phyloP scores from a whole-genome alignment of 2,888 invertebrate species.

The Lepidocyrtoides sp. region DNA sequence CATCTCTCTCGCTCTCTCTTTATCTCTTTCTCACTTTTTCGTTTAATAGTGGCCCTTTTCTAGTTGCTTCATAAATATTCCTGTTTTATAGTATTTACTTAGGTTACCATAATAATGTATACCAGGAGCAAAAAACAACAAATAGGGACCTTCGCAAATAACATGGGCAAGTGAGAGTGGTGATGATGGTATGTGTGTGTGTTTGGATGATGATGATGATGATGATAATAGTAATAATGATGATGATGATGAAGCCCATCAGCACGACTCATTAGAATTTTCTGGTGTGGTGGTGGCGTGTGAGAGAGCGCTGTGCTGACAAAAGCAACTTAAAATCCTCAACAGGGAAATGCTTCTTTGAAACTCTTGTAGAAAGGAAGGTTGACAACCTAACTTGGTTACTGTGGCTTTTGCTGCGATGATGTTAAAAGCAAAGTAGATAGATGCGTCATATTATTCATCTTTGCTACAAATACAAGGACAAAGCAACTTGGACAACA shows the following conservation, averaged over 20 bases:
- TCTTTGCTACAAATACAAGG: too few species aligned
- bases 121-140: neutral
- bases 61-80: neutral
- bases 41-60: neutral
- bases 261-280: conserved; percentile 13
- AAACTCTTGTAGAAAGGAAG: neutral
- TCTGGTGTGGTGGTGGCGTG: neutral
- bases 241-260: conserved; percentile 33
- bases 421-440: neutral
- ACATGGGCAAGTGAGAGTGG: neutral
- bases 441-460: neutral
- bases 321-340: neutral
- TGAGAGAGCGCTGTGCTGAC: neutral
- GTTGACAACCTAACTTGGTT: conserved; percentile 42
- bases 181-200: neutral
- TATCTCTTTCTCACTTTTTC: too few species aligned
- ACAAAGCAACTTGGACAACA: neutral
- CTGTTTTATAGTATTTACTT: neutral
- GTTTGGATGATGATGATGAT: neutral
- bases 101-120: neutral
- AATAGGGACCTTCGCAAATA: neutral
- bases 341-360: neutral
- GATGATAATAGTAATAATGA: neutral
- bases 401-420: conserved; percentile 11
- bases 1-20: too few species aligned